These are phyloP conservation scores for Ceratitis capitata DNA, from an alignment of 1,140 invertebrate species.

Conservation along the genomic window DNA sequence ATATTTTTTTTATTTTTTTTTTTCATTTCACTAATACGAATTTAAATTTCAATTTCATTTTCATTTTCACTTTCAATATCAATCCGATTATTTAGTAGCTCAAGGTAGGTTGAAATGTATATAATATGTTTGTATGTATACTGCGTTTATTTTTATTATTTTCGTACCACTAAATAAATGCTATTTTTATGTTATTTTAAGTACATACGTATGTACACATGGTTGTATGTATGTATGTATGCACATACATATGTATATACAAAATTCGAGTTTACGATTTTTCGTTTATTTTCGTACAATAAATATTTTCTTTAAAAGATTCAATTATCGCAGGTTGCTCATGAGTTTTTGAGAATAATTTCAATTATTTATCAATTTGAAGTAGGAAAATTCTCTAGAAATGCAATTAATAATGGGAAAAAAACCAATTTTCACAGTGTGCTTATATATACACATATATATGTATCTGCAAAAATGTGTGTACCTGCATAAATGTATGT, in stretches of 20 bases:
- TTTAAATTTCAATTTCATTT: background rate
- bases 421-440: no score
- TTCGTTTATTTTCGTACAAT: background rate
- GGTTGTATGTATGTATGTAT: background rate
- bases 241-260: background rate
- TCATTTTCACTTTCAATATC: background rate
- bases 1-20: no score
- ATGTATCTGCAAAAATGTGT: no score
- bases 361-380: background rate
- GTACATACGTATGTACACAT: background rate
- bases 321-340: constrained; percentile 14
- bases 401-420: background rate
- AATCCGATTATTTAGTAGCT: background rate
- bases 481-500: no score
- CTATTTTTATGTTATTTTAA: background rate
- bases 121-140: background rate
- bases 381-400: background rate
- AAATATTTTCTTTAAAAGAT: background rate
- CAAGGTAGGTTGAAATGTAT: background rate
- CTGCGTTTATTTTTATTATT: background rate
- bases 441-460: no score
- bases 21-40: background rate
- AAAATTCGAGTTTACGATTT: background rate
- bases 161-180: no score
- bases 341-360: constrained; percentile 15